Percentiles rank a stretch among this genome's conserved stretches.
These are phyloP conservation scores for Podocnemis expansa DNA, from an alignment of 2,113 vertebrate species.

Conservation along the genomic window DNA sequence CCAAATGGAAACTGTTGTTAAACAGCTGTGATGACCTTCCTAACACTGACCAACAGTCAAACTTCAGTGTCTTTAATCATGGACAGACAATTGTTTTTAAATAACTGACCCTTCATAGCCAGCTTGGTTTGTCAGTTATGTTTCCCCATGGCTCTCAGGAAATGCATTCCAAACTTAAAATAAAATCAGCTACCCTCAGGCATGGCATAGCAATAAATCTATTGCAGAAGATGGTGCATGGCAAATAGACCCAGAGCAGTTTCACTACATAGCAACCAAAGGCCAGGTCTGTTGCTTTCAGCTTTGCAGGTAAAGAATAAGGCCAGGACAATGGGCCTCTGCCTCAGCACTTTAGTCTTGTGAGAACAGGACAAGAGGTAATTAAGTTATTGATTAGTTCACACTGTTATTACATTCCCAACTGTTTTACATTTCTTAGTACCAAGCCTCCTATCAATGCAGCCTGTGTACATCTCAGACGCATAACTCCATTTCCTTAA, in stretches of 20 bases:
- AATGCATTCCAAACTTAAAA: neutral
- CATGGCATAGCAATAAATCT: neutral
- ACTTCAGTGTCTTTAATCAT: fast-evolving
- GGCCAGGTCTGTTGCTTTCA: neutral
- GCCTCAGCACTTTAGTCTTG: neutral
- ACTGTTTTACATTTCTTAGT: neutral
- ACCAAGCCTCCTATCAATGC: neutral
- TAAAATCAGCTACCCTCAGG: neutral
- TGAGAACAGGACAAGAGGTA: neutral
- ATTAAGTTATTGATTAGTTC: neutral
- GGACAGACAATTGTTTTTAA: neutral
- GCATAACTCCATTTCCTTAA: neutral
- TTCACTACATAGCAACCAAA: neutral
- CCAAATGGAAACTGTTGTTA: neutral
- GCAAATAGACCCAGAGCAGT: neutral
- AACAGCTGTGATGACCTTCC: neutral
- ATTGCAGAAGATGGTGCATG: neutral
- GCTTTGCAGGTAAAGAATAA: neutral
- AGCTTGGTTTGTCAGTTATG: neutral
- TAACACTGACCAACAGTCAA: neutral
- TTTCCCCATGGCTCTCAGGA: neutral
- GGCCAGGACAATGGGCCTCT: neutral
- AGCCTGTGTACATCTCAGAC: neutral
- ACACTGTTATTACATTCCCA: neutral
- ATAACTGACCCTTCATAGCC: neutral